Conservation (phyloP, 2,797 vertebrate genomes). For the Manis javanica region DNA sequence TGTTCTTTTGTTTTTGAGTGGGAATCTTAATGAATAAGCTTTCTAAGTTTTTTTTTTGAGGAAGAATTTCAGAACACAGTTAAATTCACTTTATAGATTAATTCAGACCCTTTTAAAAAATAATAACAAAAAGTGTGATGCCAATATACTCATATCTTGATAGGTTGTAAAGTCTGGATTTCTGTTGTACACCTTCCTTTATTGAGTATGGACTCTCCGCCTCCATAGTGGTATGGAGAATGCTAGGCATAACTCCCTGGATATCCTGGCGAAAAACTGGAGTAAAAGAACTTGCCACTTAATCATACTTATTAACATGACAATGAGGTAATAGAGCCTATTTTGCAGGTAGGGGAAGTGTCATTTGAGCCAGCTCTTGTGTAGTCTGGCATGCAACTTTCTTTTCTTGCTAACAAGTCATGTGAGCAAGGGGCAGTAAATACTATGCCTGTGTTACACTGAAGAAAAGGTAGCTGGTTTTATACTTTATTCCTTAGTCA, state of each 20-base stretch:
- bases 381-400: background rate
- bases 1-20: background rate
- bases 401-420: background rate
- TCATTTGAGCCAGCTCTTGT: background rate
- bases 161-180: background rate
- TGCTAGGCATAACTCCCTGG: background rate
- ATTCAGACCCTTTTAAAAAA: background rate
- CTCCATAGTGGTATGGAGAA: background rate
- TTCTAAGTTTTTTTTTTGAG: background rate
- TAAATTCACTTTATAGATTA: slow-evolving; percentile 13
- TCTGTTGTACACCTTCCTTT: background rate
- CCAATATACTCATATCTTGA: background rate
- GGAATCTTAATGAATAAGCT: background rate
- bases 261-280: background rate
- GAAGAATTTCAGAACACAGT: background rate
- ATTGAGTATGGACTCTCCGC: background rate
- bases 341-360: background rate
- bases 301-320: background rate
- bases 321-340: background rate
- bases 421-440: background rate
- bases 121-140: background rate
- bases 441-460: background rate
- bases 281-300: background rate
- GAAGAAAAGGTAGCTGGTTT: background rate
- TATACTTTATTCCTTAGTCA: background rate